Base-by-base conservation (phyloP, 2,113 vertebrate species). In the Prunella fulvescens region DNA sequence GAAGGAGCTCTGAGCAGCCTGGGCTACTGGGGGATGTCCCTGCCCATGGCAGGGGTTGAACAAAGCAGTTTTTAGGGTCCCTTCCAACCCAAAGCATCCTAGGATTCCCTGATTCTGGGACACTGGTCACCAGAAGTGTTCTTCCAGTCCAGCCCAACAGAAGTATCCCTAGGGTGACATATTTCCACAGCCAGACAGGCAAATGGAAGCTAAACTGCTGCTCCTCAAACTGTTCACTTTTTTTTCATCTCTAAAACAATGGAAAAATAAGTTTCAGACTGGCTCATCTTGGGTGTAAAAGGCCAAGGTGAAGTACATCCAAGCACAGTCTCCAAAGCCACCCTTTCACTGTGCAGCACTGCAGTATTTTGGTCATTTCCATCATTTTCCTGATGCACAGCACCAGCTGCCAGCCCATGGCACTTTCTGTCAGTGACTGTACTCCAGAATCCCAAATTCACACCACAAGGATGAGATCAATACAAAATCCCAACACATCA, bases 161-260 rank as follows among this genome's bases (percentile, higher is more conserved):
- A 33, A 73, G 25, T 4, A 2, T 7, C 48, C 31, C 3, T 1
- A 7, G 2, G 9, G 16, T 11, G 19, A 11, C 4, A 0, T 2
- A 33, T 53, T 48, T n/a, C 13, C 20, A 15, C 5, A 60, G 44
- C 7, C 25, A 82, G 54, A 8, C 2, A 64, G 19, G 17, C 14
- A 64, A 58, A 66, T 1, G 33, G 47, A 40, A 78, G 35, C 7
- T 26, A 4, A 90, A 16, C 51, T 19, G 9, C 28, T 71, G 48
- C 3, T 3, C 26, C 88, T 66, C 26, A 77, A 61, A 62, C 11
- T 8, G 26, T 6, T 86, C n/a, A 5, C 7, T 4, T 37, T 23
- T 5, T 20, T 62, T 26, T 50, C 3, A 18, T 57, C 20, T 26
- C 57, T 57, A 54, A 58, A 81, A 24, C 11, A 39, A n/a, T 1